phyloP scores from a whole-genome alignment of 2,113 vertebrate genomes.

The Apaloderma vittatum region DNA sequence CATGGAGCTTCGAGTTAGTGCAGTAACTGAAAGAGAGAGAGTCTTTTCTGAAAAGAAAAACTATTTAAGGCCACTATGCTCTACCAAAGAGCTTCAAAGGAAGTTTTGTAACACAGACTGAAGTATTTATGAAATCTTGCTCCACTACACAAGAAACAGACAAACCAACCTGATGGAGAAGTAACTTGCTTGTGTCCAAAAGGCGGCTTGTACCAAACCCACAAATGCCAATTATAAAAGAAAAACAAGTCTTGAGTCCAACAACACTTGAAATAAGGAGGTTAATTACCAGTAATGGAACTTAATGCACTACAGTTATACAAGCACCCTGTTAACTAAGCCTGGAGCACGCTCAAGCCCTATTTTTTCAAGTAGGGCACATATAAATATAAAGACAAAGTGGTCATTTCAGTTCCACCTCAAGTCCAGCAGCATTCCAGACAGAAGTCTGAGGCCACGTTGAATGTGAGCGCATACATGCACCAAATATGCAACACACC shows the following conservation, averaged over 20 bases:
- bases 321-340: not conserved
- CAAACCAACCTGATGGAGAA: not conserved
- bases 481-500: not conserved
- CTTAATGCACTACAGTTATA: not conserved
- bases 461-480: accelerated
- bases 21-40: slow-evolving; percentile 68
- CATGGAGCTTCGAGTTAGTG: slow-evolving; percentile 68
- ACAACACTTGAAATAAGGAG: not conserved
- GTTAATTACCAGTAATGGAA: not conserved
- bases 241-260: not conserved
- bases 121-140: not conserved
- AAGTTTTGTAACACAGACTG: not conserved
- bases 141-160: not conserved
- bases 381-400: not conserved
- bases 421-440: not conserved
- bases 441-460: not conserved
- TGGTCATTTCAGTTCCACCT: not conserved
- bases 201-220: not conserved
- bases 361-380: not conserved
- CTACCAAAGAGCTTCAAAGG: not conserved
- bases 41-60: not conserved
- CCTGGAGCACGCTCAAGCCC: not conserved
- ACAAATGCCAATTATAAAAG: not conserved
- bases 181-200: not conserved
- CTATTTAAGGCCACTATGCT: not conserved